Evolutionary conservation across 2,888 invertebrate genomes (phyloP).

Genomic region (Alsophila aescularia): DNA sequence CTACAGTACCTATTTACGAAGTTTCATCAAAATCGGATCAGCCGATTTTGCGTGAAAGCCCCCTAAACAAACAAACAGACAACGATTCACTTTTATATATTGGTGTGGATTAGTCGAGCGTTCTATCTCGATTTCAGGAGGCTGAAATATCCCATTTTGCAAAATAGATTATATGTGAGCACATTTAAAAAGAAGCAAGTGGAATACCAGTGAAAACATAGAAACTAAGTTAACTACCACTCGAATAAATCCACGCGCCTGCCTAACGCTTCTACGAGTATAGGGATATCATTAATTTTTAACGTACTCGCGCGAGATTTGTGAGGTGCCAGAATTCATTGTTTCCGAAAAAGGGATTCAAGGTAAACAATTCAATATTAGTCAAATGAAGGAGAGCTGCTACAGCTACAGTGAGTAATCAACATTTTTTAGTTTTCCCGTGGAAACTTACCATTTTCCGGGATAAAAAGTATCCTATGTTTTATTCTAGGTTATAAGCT

Average conservation of each 20-base stretch:
- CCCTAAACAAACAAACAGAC: too few relatives aligned
- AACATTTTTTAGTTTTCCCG: too few relatives aligned
- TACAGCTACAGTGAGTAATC: too few relatives aligned
- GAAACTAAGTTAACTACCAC: constrained; percentile 54
- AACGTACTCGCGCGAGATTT: constrained; percentile 46
- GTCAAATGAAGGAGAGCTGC: constrained; percentile 44
- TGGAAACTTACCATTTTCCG: too few relatives aligned
- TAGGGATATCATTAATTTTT: constrained; percentile 55
- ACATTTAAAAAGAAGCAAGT: constrained; percentile 45
- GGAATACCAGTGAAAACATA: constrained; percentile 48
- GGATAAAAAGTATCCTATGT: too few relatives aligned
- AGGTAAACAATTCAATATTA: constrained; percentile 58
- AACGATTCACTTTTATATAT: too few relatives aligned
- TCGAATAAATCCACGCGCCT: constrained; percentile 56
- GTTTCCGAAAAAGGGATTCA: constrained; percentile 46
- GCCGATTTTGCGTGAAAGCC: too few relatives aligned
- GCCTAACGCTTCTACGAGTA: constrained; percentile 42
- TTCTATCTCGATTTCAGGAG: not conserved
- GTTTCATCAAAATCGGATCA: too few relatives aligned
- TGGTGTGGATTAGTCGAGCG: too few relatives aligned
- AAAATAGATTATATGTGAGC: too few relatives aligned
- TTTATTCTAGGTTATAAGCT: too few relatives aligned
- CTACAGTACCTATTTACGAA: too few relatives aligned
- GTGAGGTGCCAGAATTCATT: constrained; percentile 43
- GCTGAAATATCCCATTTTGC: not conserved